Percentiles rank a stretch among this genome's conserved stretches.
Conservation (phyloP, 2,113 vertebrate species). For the Collichthys lucidus region DNA sequence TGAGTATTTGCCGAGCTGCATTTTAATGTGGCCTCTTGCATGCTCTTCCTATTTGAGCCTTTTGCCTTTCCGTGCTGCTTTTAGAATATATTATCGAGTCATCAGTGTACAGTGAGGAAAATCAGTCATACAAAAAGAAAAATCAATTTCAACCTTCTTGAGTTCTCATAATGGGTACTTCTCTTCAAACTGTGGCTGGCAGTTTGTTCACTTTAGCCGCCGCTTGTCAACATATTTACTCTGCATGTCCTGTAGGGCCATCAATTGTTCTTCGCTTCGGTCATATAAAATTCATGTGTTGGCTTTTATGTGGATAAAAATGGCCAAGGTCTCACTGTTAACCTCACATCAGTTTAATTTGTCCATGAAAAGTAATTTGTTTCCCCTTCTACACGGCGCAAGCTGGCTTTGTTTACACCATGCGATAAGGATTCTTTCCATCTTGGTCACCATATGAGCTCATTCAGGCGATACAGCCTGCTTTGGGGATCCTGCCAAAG, state of each 20-base stretch:
- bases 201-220: slow-evolving; percentile 13
- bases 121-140: slow-evolving; percentile 4
- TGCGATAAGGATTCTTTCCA: slow-evolving; percentile 10
- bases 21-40: slow-evolving; percentile 61
- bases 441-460: slow-evolving; percentile 30
- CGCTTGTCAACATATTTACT: slow-evolving; percentile 2
- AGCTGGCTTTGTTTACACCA: slow-evolving; percentile 28
- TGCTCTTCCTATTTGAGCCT: slow-evolving; percentile 12
- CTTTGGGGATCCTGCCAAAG: slow-evolving; percentile 21
- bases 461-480: slow-evolving; percentile 24
- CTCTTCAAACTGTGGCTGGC: background rate
- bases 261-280: background rate
- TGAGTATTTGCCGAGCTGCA: slow-evolving; percentile 59
- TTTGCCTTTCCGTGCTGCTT: slow-evolving; percentile 6
- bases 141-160: slow-evolving; percentile 18
- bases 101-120: slow-evolving; percentile 19
- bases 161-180: background rate
- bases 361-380: background rate
- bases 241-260: slow-evolving; percentile 7
- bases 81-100: slow-evolving; percentile 36
- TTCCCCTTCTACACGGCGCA: background rate
- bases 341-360: slow-evolving; percentile 21
- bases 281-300: background rate
- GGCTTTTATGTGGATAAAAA: background rate
- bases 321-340: slow-evolving; percentile 49